A percentile compares a stretch with the other conserved stretches of the same genome.
Conservation (phyloP, 2,888 invertebrate genomes). For the Drosophila stalkeri region DNA sequence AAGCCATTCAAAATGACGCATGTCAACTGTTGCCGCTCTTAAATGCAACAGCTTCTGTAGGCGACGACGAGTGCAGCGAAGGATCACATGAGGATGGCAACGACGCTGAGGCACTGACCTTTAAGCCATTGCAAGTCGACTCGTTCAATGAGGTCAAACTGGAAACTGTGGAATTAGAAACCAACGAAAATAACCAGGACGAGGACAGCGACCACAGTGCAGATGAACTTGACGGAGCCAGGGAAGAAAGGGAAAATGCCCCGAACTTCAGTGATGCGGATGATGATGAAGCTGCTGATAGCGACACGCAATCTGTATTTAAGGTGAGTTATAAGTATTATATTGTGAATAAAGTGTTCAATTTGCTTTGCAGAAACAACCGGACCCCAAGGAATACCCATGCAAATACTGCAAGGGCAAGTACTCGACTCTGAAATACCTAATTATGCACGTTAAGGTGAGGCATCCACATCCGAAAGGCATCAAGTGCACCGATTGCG, state of each 20-base stretch:
- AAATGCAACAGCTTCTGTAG: not conserved
- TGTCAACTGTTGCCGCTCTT: not conserved
- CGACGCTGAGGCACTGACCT: not conserved
- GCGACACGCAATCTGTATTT: constrained; percentile 44
- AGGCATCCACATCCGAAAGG: constrained; percentile 69
- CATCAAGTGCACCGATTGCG: constrained; percentile 67
- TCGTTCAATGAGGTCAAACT: constrained; percentile 15
- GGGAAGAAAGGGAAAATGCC: not conserved
- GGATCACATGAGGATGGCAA: constrained; percentile 14
- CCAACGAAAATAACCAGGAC: not conserved
- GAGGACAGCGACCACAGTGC: constrained; percentile 17
- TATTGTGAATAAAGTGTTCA: not conserved
- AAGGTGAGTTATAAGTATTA: constrained; percentile 38
- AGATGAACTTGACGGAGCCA: constrained; percentile 8
- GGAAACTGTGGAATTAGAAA: constrained; percentile 1
- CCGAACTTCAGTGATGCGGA: constrained; percentile 13
- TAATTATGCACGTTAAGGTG: constrained; percentile 64
- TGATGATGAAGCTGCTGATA: constrained; percentile 11
- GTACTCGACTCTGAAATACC: constrained; percentile 63
- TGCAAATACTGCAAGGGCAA: constrained; percentile 58
- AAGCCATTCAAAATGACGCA: not conserved
- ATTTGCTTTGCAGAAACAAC: constrained; percentile 37
- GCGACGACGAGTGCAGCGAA: constrained; percentile 2
- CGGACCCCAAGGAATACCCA: constrained; percentile 45
- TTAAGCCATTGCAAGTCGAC: constrained; percentile 17